Evolutionary conservation across 2,888 invertebrate genomes (phyloP), one percentile per base, ranked within the genome.

Genomic region (Erebia palarica): DNA sequence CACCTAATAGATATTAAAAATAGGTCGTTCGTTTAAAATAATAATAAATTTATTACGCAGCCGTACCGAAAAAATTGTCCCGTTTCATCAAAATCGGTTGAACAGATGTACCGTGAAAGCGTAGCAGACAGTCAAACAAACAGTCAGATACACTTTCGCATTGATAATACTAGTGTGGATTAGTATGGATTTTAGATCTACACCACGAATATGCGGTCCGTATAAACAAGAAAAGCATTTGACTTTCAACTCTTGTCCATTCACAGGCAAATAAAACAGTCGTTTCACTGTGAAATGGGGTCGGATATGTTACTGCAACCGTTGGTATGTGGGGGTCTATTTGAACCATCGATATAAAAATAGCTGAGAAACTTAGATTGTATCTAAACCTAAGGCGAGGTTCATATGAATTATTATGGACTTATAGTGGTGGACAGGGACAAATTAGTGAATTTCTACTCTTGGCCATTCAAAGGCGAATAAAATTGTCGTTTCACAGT

Each of bases 401-500:
- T 36, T 36, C 36, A 36, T 36, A 36, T 7, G 1, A 7, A 36
- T 1, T 36, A 36, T 7, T 36, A 36, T 36, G 36, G 36, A 36
- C 5, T 36, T 36, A 36, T 36, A 36, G 36, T 36, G 36, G 5
- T 7, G 36, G 36, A 36, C 5, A 36, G 0, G 36, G 36, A 36
- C 5, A 36, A 36, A 36, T 7, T 7, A 36, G 5, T 7, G 36
- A 7, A 0, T 36, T 36, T 36, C 36, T 0, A 36, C 0, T 68
- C 72, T 72, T 77, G 75, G 76, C 76, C 75, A 72, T 72, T 84
- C 81, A 78, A 77, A 84, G 84, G 84, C 83, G 86, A 88, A 90
- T 90, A 91, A 90, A 90, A 90, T 84, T 86, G 88, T 88, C 89
- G 86, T 87, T 89, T 89, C 84, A 89, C 85, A 87, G 84, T 83